These are phyloP conservation scores for Salmo trutta DNA, from an alignment of 2,797 vertebrate genomes.

Conservation along the genomic window DNA sequence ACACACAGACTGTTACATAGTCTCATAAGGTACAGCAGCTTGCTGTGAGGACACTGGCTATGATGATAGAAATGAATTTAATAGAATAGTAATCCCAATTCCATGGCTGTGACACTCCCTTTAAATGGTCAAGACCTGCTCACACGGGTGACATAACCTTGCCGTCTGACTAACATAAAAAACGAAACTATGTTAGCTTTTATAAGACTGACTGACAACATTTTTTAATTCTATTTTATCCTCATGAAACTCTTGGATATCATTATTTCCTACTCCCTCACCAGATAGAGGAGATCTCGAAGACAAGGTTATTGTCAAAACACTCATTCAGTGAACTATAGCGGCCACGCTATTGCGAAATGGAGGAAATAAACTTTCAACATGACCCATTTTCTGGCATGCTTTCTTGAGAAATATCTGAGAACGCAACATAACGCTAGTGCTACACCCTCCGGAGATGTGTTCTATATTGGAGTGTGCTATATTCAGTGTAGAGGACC, in stretches of 20 bases:
- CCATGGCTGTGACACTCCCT: conserved; percentile 23
- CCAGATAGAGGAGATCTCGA: conserved; percentile 37
- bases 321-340: background rate
- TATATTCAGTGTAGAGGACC: conserved; percentile 34
- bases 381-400: conserved; percentile 62
- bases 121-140: conserved; percentile 14
- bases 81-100: background rate
- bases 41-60: conserved; percentile 38
- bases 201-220: conserved; percentile 16
- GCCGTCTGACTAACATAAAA: conserved; percentile 21
- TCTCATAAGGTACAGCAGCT: conserved; percentile 17
- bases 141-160: conserved; percentile 34
- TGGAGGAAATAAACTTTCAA: conserved; percentile 29
- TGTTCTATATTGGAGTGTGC: conserved; percentile 42
- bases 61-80: background rate
- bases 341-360: conserved; percentile 32
- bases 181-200: background rate
- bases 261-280: conserved; percentile 52
- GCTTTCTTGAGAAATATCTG: conserved; percentile 50
- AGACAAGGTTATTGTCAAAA: conserved; percentile 18
- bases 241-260: conserved; percentile 24
- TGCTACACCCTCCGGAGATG: conserved; percentile 37
- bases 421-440: conserved; percentile 34
- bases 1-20: conserved; percentile 7
- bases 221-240: background rate